Percentiles rank a stretch among this genome's conserved stretches.
Conservation (phyloP, 2,113 vertebrate species). For the Cyanocitta stelleri region DNA sequence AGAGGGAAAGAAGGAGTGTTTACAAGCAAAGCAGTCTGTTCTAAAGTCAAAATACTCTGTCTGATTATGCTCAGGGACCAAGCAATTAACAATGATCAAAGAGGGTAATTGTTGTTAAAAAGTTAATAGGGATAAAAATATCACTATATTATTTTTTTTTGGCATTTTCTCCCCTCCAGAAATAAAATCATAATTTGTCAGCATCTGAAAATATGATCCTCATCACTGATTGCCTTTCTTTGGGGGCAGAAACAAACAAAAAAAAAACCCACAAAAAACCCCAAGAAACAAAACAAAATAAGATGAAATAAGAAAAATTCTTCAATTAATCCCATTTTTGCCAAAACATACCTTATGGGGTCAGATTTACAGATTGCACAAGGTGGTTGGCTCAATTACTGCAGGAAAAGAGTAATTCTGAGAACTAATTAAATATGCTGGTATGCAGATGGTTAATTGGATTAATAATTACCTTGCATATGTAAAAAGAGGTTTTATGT, state of each 20-base stretch:
- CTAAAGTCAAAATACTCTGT: constrained; percentile 5
- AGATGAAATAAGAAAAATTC: neutral
- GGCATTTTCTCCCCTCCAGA: neutral
- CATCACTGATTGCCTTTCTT: neutral
- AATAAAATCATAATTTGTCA: neutral
- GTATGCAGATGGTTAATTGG: constrained; percentile 58
- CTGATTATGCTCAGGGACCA: neutral
- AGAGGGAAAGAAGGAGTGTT: neutral
- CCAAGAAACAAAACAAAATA: neutral
- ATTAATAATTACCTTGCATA: constrained; percentile 51
- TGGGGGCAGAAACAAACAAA: neutral
- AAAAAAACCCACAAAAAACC: neutral
- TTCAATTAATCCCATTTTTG: neutral
- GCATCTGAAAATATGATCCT: neutral
- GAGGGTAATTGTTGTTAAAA: neutral
- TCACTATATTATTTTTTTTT: neutral
- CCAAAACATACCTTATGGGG: neutral
- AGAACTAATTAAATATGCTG: constrained; percentile 21
- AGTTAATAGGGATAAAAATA: constrained; percentile 25
- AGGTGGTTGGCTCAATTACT: neutral
- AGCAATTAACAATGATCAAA: constrained; percentile 44
- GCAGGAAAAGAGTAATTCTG: neutral
- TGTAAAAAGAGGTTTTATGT: constrained; percentile 24
- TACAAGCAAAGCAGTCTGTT: constrained; percentile 3
- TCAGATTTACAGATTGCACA: neutral